These are phyloP conservation scores for Trichomalopsis sarcophagae DNA, from an alignment of 1,140 invertebrate genomes.

Conservation along the genomic window DNA sequence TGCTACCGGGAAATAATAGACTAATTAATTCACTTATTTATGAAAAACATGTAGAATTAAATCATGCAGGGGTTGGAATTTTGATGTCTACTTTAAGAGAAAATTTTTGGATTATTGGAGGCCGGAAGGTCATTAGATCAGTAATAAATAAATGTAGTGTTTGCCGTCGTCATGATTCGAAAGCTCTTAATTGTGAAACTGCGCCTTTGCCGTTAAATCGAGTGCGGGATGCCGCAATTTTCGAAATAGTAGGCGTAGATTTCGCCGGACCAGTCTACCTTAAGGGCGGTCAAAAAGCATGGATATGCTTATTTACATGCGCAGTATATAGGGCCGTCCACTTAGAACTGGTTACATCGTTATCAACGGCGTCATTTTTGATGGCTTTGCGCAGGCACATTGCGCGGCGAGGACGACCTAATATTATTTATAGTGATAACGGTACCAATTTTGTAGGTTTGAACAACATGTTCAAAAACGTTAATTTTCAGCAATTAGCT, in stretches of 20 bases:
- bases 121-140: slow-evolving; percentile 6
- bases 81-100: slow-evolving; percentile 43
- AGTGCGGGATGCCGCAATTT: slow-evolving; percentile 52
- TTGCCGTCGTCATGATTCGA: slow-evolving; percentile 25
- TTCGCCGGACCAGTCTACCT: slow-evolving; percentile 58
- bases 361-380: slow-evolving; percentile 56
- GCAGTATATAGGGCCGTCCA: slow-evolving; percentile 59
- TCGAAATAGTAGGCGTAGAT: slow-evolving; percentile 57
- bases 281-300: slow-evolving; percentile 56
- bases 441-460: slow-evolving; percentile 65
- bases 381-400: slow-evolving; percentile 33
- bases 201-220: slow-evolving; percentile 54
- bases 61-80: neutral
- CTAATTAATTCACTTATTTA: neutral
- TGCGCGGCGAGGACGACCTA: too few species aligned
- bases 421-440: slow-evolving; percentile 63
- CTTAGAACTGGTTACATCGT: slow-evolving; percentile 56
- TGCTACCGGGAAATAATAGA: slow-evolving; percentile 48
- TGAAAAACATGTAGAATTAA: slow-evolving; percentile 5
- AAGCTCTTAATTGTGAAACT: slow-evolving; percentile 41
- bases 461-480: slow-evolving; percentile 23
- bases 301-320: slow-evolving; percentile 60
- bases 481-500: neutral
- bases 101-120: slow-evolving; percentile 45
- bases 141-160: slow-evolving; percentile 34